Evolutionary conservation across 2,797 vertebrate species (phyloP).

Genomic region (Microctenopoma lineatum): DNA sequence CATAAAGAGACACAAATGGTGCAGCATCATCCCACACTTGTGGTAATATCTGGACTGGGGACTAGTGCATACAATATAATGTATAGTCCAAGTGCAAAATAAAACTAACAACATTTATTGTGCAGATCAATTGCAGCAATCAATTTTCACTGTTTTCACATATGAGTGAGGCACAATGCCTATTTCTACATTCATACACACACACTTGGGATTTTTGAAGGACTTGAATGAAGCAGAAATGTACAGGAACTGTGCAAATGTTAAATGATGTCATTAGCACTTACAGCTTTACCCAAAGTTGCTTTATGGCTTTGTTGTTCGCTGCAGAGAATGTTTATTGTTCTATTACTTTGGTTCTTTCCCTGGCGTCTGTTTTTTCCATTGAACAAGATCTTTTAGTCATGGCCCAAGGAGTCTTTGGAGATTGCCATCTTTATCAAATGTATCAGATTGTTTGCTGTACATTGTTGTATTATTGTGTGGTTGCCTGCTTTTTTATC

Average conservation of each 20-base stretch:
- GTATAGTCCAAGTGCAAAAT: not conserved
- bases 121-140: conserved; percentile 19
- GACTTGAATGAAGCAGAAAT: conserved; percentile 17
- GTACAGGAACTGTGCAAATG: conserved; percentile 28
- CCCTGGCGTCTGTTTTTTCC: conserved; percentile 17
- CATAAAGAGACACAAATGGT: too few species aligned
- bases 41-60: not conserved
- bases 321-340: conserved; percentile 38
- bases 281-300: conserved; percentile 48
- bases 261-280: conserved; percentile 49
- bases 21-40: too few species aligned
- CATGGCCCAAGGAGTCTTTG: conserved; percentile 49
- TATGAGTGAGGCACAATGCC: conserved; percentile 24
- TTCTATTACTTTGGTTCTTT: conserved; percentile 31
- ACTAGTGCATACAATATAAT: not conserved
- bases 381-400: conserved; percentile 51
- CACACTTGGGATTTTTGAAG: conserved; percentile 4
- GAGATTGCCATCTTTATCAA: conserved; percentile 64
- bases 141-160: conserved; percentile 18
- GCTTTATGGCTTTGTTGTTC: conserved; percentile 51
- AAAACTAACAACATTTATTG: conserved; percentile 1
- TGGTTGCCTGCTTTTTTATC: conserved; percentile 37
- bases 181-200: conserved; percentile 9
- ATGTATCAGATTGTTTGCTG: conserved; percentile 54
- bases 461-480: conserved; percentile 55